Percentiles rank a stretch among this genome's conserved stretches.
Evolutionary conservation across 2,113 vertebrate species (phyloP).

Genomic region (Pan troglodytes): NHGRI_mPanTro3-v2.1_pri NC_072401.2:67852501-67853000

Average conservation of each 20-base stretch:
- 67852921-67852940: background rate
- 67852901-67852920: background rate
- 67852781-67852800: background rate
- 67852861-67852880: background rate
- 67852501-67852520: conserved; percentile 18
- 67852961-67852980: background rate
- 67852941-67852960: background rate
- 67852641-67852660: conserved; percentile 46
- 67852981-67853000: background rate
- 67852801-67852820: background rate
- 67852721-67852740: background rate
- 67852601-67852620: conserved; percentile 44
- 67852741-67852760: background rate
- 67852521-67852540: conserved; percentile 2
- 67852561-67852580: background rate
- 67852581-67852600: conserved; percentile 44
- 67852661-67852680: background rate
- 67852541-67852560: background rate
- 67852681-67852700: background rate
- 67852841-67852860: background rate
- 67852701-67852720: background rate
- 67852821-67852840: background rate
- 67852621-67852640: conserved; percentile 42
- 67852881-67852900: background rate
- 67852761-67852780: background rate